Conservation (phyloP, 2,888 invertebrate species). For the Lithophane leautieri region DNA sequence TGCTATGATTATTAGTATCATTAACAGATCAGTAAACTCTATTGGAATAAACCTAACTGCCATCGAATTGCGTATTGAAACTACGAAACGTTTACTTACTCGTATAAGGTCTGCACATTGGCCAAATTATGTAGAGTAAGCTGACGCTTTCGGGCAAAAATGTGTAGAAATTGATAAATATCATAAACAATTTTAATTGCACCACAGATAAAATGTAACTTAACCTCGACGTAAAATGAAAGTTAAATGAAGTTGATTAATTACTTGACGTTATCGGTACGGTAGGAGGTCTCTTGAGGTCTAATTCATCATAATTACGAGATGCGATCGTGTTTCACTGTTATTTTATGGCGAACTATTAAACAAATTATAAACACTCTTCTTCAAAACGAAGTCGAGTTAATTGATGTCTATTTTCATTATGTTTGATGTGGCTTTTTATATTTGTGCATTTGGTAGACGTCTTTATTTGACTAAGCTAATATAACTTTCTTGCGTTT, state of each 20-base stretch:
- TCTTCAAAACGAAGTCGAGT: constrained; percentile 34
- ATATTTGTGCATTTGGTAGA: constrained; percentile 10
- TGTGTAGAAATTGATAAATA: background rate
- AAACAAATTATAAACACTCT: constrained; percentile 61
- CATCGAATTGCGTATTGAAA: background rate
- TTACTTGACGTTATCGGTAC: constrained; percentile 68
- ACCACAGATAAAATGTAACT: constrained; percentile 50
- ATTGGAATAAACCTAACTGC: background rate
- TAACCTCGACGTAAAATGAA: constrained; percentile 57
- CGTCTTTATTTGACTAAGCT: background rate
- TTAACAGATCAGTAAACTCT: too few species aligned
- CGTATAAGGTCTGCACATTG: background rate
- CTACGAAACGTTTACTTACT: background rate
- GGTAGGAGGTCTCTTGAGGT: constrained; percentile 35
- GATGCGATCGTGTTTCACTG: constrained; percentile 66
- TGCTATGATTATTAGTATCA: too few species aligned
- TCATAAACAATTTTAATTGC: constrained; percentile 40
- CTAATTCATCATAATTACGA: constrained; percentile 71
- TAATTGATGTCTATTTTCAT: constrained; percentile 52
- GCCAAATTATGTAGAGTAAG: background rate
- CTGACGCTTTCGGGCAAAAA: background rate
- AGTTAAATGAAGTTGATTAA: constrained; percentile 74
- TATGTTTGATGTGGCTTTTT: constrained; percentile 15
- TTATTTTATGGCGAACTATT: constrained; percentile 62
- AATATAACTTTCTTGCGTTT: background rate